Evolutionary conservation across 2,888 invertebrate genomes (phyloP).

Genomic region (Teinopalpus imperialis): DNA sequence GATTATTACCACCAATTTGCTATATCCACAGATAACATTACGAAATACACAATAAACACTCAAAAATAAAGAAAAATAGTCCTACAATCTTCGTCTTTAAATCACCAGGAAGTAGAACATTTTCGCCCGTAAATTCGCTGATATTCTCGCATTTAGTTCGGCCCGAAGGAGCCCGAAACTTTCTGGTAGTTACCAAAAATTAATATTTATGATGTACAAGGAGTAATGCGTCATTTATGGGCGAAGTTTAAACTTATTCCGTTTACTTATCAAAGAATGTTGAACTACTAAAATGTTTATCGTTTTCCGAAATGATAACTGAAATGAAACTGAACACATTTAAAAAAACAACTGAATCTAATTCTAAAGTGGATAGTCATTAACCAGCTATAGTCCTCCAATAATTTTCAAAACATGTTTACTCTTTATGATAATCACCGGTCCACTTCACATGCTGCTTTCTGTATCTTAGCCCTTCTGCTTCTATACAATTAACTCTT

Average conservation of each 20-base stretch:
- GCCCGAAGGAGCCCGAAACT: constrained; percentile 66
- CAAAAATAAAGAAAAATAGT: no score
- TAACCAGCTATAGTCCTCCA: no score
- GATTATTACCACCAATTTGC: not conserved
- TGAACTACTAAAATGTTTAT: constrained; percentile 38
- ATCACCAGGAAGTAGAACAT: constrained; percentile 54
- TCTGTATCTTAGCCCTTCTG: not conserved
- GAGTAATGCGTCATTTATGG: constrained; percentile 76
- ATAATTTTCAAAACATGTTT: no score
- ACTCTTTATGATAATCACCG: no score
- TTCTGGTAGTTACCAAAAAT: constrained; percentile 72
- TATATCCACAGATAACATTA: constrained; percentile 24
- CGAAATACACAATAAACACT: no score
- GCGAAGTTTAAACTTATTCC: constrained; percentile 72
- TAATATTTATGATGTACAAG: constrained; percentile 77
- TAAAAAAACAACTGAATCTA: constrained; percentile 1
- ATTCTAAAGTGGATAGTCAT: no score
- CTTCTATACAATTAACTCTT: not conserved
- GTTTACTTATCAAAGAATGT: constrained; percentile 63
- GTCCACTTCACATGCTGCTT: no score
- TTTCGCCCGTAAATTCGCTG: constrained; percentile 77
- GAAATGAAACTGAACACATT: no score
- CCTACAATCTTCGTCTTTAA: constrained; percentile 40
- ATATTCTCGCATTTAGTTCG: constrained; percentile 68
- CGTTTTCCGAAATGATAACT: constrained; percentile 8